phyloP scores from a whole-genome alignment of 2,797 vertebrate genomes.

The Etheostoma nigrum region DNA sequence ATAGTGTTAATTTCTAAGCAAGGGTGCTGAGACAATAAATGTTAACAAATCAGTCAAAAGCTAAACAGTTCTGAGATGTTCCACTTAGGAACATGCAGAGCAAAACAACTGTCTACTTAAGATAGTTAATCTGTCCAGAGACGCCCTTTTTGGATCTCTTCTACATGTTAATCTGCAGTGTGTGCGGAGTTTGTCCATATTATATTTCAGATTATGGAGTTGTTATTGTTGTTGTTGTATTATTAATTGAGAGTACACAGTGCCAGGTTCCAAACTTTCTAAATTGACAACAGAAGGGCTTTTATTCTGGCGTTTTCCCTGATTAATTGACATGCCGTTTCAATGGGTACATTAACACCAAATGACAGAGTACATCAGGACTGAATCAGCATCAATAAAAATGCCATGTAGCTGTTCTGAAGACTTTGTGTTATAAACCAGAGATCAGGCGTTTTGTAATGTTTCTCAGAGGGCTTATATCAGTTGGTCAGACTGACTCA shows the following conservation, averaged over 20 bases:
- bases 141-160: constrained; percentile 13
- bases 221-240: background rate
- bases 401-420: background rate
- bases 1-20: constrained; percentile 11
- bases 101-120: constrained; percentile 10
- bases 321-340: background rate
- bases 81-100: constrained; percentile 20
- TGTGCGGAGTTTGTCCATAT: background rate
- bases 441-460: background rate
- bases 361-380: background rate
- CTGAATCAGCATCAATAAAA: constrained; percentile 12
- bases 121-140: constrained; percentile 32
- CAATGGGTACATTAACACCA: background rate
- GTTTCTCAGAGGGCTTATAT: constrained; percentile 22
- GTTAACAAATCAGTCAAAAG: constrained; percentile 39
- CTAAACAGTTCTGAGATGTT: constrained; percentile 26
- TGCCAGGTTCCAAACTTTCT: background rate
- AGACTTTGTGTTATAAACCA: background rate
- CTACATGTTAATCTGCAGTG: constrained; percentile 16
- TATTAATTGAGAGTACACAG: background rate
- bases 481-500: background rate
- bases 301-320: constrained; percentile 26
- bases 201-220: constrained; percentile 9
- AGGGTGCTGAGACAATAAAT: background rate
- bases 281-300: constrained; percentile 3